Percentiles rank a stretch among this genome's conserved stretches.
Evolutionary conservation across 2,888 invertebrate species (phyloP).

Genomic region (Uloborus plumipes): DNA sequence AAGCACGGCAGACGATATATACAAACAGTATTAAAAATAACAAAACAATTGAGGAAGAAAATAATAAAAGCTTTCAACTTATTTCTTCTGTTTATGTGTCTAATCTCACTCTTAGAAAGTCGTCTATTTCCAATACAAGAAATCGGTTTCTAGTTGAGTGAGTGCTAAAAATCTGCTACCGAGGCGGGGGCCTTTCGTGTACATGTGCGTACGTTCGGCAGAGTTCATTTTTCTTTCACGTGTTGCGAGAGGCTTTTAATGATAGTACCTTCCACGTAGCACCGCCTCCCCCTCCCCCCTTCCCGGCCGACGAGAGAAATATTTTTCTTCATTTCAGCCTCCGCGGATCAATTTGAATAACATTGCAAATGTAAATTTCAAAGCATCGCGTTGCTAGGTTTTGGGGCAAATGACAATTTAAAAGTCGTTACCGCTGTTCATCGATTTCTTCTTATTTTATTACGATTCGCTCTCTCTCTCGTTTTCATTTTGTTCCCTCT

Average conservation of each 20-base stretch:
- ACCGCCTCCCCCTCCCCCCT: constrained; percentile 8
- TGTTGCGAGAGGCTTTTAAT: constrained; percentile 63
- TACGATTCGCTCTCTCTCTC: constrained; percentile 47
- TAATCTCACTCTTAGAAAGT: no score
- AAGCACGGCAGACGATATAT: no score
- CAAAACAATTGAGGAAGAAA: no score
- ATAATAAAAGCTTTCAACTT: no score
- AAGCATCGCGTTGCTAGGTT: constrained; percentile 58
- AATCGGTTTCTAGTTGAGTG: no score
- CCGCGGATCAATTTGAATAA: constrained; percentile 62
- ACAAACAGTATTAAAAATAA: no score
- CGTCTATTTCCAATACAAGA: no score
- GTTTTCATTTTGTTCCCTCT: constrained; percentile 2
- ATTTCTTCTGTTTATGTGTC: no score
- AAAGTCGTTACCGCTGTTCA: constrained; percentile 62
- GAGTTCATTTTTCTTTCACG: constrained; percentile 31
- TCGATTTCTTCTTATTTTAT: constrained; percentile 61
- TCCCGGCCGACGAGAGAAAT: neutral
- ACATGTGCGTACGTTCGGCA: neutral
- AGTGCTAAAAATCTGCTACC: no score
- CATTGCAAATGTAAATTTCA: constrained; percentile 64
- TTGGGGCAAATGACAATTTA: constrained; percentile 61
- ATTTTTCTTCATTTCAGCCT: constrained; percentile 23
- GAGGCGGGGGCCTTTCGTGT: constrained; percentile 6
- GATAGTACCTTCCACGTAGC: constrained; percentile 47